phyloP scores from a whole-genome alignment of 2,888 invertebrate genomes.

The Melieria picta region DNA sequence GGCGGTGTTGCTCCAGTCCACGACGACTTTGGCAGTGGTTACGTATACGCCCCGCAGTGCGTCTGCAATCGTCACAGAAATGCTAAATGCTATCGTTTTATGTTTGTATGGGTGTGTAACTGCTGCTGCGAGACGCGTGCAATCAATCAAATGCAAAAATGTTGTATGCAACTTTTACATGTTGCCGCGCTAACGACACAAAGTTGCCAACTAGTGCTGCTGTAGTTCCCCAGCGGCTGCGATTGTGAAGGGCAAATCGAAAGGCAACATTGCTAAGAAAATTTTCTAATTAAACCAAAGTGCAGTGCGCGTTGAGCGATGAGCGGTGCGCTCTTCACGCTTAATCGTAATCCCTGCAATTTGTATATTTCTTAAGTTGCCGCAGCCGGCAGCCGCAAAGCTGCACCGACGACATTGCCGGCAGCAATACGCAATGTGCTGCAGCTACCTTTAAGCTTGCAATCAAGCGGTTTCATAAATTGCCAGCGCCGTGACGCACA shows the following conservation, averaged over 20 bases:
- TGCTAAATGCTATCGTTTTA: neutral
- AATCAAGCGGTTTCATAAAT: no score
- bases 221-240: neutral
- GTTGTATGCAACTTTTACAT: neutral
- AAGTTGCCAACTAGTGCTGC: neutral
- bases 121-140: neutral
- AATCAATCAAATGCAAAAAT: conserved; percentile 14
- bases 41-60: conserved; percentile 11
- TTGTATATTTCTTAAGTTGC: no score
- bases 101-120: no score
- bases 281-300: conserved; percentile 15
- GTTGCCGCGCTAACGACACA: neutral
- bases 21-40: neutral
- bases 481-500: no score
- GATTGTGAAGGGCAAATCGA: neutral
- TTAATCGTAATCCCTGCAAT: no score
- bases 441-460: no score
- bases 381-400: no score
- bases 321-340: no score
- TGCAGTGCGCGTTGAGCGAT: neutral
- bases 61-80: neutral
- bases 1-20: no score
- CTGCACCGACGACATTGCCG: no score
- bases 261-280: neutral
- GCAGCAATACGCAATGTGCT: no score